A percentile compares a stretch with the other conserved stretches of the same genome.
These are phyloP conservation scores for Spea hammondii DNA, from an alignment of 2,797 vertebrate species.

Conservation along the genomic window DNA sequence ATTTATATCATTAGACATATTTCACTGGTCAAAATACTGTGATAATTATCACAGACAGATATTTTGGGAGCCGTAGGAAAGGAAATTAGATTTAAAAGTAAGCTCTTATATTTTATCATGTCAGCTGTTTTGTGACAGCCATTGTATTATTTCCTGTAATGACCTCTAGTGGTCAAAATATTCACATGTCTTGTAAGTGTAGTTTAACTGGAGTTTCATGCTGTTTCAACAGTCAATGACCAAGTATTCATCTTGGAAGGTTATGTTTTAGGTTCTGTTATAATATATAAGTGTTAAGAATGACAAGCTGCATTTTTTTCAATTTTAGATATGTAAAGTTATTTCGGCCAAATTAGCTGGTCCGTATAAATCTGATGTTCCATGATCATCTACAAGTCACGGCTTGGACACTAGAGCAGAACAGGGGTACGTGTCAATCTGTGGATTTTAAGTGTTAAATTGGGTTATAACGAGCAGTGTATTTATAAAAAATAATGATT, in stretches of 20 bases:
- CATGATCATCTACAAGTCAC: too few relatives aligned
- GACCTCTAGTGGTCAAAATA: slow-evolving; percentile 46
- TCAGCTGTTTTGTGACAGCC: slow-evolving; percentile 34
- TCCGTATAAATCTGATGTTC: too few relatives aligned
- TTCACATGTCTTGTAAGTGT: background rate
- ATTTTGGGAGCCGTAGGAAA: slow-evolving; percentile 36
- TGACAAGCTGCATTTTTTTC: background rate
- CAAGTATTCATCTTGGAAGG: too few relatives aligned
- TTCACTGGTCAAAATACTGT: slow-evolving; percentile 38
- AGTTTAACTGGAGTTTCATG: too few relatives aligned
- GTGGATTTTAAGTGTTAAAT: too few relatives aligned
- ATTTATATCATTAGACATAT: slow-evolving; percentile 35
- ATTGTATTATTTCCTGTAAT: slow-evolving; percentile 43
- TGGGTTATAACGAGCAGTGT: too few relatives aligned
- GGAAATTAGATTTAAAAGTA: slow-evolving; percentile 43
- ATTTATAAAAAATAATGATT: too few relatives aligned
- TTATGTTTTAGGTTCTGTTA: too few relatives aligned
- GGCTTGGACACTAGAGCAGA: too few relatives aligned
- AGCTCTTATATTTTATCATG: slow-evolving; percentile 33
- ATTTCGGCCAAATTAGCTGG: background rate
- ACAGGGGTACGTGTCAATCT: too few relatives aligned
- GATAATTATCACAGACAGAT: slow-evolving; percentile 42
- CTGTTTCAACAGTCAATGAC: too few relatives aligned
- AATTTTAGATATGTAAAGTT: background rate
- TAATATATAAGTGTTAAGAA: too few relatives aligned